These are phyloP conservation scores for Trogon surrucura DNA, from an alignment of 2,113 vertebrate species.

Conservation along the genomic window DNA sequence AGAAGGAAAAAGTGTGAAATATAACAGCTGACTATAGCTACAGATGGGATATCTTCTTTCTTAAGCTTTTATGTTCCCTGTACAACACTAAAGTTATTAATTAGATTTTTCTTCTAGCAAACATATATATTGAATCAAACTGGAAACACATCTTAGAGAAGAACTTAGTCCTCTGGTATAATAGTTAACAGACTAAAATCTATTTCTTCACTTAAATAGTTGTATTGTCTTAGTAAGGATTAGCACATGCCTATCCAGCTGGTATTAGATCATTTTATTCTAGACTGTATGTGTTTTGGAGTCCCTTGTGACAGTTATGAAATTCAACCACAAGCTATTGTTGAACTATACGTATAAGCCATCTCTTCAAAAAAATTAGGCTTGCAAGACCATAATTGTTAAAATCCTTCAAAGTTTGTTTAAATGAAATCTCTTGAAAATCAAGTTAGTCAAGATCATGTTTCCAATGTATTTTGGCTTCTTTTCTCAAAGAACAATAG, in stretches of 20 bases:
- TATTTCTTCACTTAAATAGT: background rate
- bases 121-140: background rate
- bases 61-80: background rate
- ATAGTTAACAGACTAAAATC: background rate
- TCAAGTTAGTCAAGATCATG: background rate
- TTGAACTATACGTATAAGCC: background rate
- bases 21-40: background rate
- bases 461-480: background rate
- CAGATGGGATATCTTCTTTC: background rate
- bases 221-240: background rate
- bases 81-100: background rate
- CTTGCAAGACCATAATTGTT: background rate
- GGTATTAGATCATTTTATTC: background rate
- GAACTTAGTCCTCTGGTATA: background rate
- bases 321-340: background rate
- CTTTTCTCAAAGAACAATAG: conserved; percentile 2
- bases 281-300: background rate
- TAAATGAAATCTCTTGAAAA: background rate
- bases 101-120: background rate
- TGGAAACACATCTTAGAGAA: background rate
- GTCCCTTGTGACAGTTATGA: background rate
- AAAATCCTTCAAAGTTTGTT: background rate
- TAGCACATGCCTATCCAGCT: background rate
- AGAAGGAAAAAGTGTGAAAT: background rate
- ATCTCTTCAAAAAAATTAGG: background rate